Base-by-base conservation (phyloP, 2,113 vertebrate genomes). In the Isurus oxyrinchus region DNA sequence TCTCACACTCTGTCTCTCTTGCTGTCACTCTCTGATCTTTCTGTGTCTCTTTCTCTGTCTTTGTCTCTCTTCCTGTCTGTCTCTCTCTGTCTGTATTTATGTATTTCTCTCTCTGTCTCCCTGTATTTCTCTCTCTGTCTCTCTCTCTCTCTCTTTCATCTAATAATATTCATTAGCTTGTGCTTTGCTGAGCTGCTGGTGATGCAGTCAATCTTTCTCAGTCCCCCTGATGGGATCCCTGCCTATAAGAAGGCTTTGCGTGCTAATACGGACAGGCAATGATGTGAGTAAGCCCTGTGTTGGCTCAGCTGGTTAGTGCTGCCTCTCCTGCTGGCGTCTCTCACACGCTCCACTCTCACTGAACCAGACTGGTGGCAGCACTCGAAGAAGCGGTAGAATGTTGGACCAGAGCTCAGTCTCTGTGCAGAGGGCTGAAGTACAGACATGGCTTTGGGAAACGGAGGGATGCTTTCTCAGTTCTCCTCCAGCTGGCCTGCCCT, bases 401-500 rank as follows among this genome's bases (percentile, higher is more conserved):
- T 94, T 44, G 59, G 96, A 96, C 96, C 96, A 88, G 96, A 94
- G 96, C 96, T 96, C 96, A 84, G 96, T 96, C 63, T 96, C 88
- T 96, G 96, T 96, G 96, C 96, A 96, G 96, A 96, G 96, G 96
- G 96, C 96, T 79, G 59, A 95, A 96, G 69, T 96, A 96, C 95
- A 94, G 96, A 96, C 90, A 97, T 97, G 97, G 97, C 97, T 97
- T 97, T 97, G 97, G 97, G 97, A 96, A 97, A 97, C 23, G 97
- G 97, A 97, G 97, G 97, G 96, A 96, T 97, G 97, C 97, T 97
- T 96, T 96, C 96, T 79, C 79, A 96, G 57, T 98, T 98, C 97
- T 99, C 98, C 97, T 98, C 98, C 97, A 98, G 98, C 98, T 99
- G 98, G 98, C 98, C 98, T 96, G 98, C 98, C 97, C 97, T 99